These are phyloP conservation scores for Trichosurus vulpecula DNA, from an alignment of 2,797 vertebrate species.

Conservation along the genomic window DNA sequence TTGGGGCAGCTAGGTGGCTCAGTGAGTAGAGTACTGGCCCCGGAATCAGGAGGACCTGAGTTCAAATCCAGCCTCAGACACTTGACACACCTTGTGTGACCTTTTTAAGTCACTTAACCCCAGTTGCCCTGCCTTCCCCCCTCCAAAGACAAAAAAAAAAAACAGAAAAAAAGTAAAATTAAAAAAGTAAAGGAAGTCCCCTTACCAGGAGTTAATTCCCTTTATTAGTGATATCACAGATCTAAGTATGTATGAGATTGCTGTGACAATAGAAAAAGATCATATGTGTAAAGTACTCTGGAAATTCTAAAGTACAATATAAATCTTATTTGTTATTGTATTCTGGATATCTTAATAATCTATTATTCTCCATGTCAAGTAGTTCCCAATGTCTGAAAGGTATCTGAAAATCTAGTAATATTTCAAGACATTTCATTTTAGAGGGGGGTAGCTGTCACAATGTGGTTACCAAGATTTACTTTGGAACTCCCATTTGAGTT, in stretches of 20 bases:
- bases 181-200: neutral
- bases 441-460: neutral
- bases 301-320: neutral
- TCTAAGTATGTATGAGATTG: neutral
- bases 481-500: neutral
- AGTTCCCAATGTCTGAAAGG: neutral
- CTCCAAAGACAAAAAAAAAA: too few species aligned
- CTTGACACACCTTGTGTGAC: too few species aligned
- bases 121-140: too few species aligned
- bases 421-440: neutral
- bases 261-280: neutral
- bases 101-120: too few species aligned
- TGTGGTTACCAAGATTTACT: neutral
- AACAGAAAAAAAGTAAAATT: too few species aligned
- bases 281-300: neutral
- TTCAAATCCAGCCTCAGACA: too few species aligned
- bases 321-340: neutral
- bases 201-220: neutral
- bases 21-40: too few species aligned
- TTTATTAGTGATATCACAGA: neutral
- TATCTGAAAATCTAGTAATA: neutral
- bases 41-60: too few species aligned
- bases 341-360: neutral
- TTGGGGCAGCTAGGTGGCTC: too few species aligned
- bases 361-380: neutral